Evolutionary conservation across 2,797 vertebrate species (phyloP).

Genomic region (Hylomyscus alleni): DNA sequence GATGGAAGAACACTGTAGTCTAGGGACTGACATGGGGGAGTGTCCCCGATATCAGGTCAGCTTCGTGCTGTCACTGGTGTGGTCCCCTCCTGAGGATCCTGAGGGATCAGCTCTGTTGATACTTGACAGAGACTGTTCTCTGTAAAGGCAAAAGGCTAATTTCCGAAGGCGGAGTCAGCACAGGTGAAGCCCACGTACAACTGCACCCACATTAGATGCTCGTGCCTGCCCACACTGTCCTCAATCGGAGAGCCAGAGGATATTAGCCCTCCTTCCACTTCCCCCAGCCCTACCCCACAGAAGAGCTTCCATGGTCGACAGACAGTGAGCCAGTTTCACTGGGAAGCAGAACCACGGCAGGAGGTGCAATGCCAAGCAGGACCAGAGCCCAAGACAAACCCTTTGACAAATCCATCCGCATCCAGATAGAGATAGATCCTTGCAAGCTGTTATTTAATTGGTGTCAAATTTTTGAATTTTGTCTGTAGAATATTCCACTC

Average conservation of each 20-base stretch:
- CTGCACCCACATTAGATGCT: not conserved
- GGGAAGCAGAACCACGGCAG: not conserved
- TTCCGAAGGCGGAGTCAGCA: not conserved
- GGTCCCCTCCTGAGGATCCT: not conserved
- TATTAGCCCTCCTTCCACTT: not conserved
- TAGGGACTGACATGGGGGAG: no score
- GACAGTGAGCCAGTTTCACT: accelerated
- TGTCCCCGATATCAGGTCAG: not conserved
- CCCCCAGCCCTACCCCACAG: no score
- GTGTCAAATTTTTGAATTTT: not conserved
- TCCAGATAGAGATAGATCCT: not conserved
- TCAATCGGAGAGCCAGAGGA: not conserved
- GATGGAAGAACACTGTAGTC: not conserved
- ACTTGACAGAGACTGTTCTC: not conserved
- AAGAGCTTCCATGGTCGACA: not conserved
- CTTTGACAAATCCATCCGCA: not conserved
- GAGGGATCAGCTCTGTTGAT: not conserved
- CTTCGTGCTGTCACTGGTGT: not conserved
- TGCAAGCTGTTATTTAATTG: not conserved
- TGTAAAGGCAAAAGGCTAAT: not conserved
- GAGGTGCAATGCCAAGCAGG: not conserved
- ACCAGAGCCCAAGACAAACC: not conserved
- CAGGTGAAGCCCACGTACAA: not conserved
- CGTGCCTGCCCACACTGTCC: not conserved
- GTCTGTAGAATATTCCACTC: not conserved